Conservation (phyloP, 2,113 vertebrate genomes). For the Fulmarus glacialis region DNA sequence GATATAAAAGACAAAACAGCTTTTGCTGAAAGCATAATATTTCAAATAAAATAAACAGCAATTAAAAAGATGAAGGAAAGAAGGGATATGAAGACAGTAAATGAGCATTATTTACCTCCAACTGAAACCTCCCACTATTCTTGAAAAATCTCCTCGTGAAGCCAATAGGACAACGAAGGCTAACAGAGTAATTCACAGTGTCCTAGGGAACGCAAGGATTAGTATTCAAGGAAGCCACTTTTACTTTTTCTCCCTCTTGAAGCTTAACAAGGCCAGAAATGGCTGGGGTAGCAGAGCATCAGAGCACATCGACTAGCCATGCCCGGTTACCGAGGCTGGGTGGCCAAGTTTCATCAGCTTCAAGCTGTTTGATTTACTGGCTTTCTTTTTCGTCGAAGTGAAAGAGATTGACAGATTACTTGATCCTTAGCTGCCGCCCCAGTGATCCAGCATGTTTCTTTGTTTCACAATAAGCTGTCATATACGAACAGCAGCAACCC, state of each 20-base stretch:
- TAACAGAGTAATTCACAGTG: not conserved
- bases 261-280: not conserved
- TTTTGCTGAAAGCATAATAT: not conserved
- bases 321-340: not conserved
- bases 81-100: not conserved
- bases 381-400: not conserved
- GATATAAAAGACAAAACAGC: not conserved
- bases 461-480: not conserved
- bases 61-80: not conserved
- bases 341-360: not conserved
- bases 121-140: not conserved
- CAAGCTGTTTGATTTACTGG: not conserved
- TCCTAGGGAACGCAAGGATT: not conserved
- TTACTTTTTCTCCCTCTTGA: not conserved
- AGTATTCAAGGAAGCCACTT: not conserved
- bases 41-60: not conserved
- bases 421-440: not conserved
- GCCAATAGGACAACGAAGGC: not conserved
- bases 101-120: not conserved
- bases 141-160: not conserved
- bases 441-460: not conserved
- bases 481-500: not conserved
- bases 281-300: not conserved
- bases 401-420: not conserved
- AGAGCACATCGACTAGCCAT: fast-evolving